Evolutionary conservation across 2,797 vertebrate species (phyloP).

Genomic region (Thaleichthys pacificus): DNA sequence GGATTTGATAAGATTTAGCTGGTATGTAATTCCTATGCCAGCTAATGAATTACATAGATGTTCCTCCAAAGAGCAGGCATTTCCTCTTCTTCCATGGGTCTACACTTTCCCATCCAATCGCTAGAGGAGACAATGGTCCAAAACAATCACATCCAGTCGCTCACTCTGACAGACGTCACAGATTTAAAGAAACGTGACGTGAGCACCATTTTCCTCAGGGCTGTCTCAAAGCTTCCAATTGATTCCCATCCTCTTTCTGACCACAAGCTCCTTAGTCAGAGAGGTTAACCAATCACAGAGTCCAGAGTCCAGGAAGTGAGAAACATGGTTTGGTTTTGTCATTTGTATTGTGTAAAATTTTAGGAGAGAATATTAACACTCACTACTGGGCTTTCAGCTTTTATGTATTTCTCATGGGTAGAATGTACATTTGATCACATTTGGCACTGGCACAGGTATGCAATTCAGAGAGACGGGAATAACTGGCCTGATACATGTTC

Average conservation of each 20-base stretch:
- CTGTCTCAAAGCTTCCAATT: not conserved
- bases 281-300: no score
- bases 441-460: not conserved
- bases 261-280: not conserved
- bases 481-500: slow-evolving; percentile 19
- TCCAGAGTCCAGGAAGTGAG: not conserved
- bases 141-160: not conserved
- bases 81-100: not conserved
- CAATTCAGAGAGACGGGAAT: not conserved
- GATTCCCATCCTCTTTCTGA: not conserved
- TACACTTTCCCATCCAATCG: slow-evolving; percentile 2
- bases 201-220: not conserved
- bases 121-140: not conserved
- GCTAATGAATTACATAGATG: slow-evolving; percentile 7
- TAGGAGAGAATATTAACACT: not conserved
- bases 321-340: not conserved
- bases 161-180: not conserved
- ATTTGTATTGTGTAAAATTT: not conserved
- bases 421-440: slow-evolving; percentile 3
- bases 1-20: not conserved
- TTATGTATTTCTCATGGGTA: slow-evolving; percentile 4
- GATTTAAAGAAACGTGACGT: not conserved
- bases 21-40: slow-evolving; percentile 1
- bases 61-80: not conserved
- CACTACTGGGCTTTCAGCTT: not conserved